These are phyloP conservation scores for Cryptops parisi DNA, from an alignment of 2,888 invertebrate species.

Conservation along the genomic window DNA sequence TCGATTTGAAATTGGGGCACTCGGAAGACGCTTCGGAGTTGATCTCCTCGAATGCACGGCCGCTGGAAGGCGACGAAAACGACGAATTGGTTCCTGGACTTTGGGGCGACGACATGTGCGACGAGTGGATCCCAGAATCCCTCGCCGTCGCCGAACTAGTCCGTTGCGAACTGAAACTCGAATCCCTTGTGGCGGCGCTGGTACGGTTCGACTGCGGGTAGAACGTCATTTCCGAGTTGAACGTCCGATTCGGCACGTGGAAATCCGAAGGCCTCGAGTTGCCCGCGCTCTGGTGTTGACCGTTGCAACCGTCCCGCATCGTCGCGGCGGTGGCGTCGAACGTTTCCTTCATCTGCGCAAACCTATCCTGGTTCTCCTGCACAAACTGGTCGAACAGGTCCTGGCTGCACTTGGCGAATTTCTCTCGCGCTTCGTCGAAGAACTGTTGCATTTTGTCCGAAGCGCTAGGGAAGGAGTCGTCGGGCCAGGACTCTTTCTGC, in stretches of 20 bases:
- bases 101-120: background rate
- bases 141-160: background rate
- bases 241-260: background rate
- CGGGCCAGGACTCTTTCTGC: background rate
- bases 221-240: background rate
- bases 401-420: conserved; percentile 9
- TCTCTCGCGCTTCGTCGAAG: conserved; percentile 16
- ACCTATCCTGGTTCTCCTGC: conserved; percentile 15
- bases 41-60: background rate
- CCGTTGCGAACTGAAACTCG: background rate
- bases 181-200: background rate
- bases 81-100: background rate
- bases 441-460: conserved; percentile 12
- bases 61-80: background rate
- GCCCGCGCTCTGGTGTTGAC: background rate
- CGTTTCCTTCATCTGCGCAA: conserved; percentile 12
- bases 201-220: background rate
- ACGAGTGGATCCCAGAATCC: background rate
- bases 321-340: background rate
- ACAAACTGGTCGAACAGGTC: conserved; percentile 16
- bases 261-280: background rate
- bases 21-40: background rate
- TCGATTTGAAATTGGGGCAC: background rate
- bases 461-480: background rate
- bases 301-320: conserved; percentile 4